phyloP scores from a whole-genome alignment of 1,140 invertebrate genomes.

The Aphaenogaster rudis region DNA sequence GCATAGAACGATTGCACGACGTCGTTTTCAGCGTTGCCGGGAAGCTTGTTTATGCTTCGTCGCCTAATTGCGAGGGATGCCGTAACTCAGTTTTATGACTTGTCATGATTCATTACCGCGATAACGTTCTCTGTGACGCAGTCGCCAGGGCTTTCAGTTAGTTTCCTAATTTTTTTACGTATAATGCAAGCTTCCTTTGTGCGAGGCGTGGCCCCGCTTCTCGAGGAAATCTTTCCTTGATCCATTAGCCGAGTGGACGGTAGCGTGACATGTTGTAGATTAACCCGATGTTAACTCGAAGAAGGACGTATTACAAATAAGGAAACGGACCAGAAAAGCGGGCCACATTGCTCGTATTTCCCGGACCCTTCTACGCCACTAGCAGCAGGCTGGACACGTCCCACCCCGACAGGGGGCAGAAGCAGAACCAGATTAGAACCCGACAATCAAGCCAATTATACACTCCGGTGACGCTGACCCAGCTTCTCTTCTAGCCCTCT shows the following conservation, averaged over 20 bases:
- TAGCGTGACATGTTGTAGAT: slow-evolving; percentile 56
- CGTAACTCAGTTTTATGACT: slow-evolving; percentile 63
- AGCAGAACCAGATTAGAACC: slow-evolving; percentile 85
- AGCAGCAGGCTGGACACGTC: slow-evolving; percentile 74
- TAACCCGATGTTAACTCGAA: slow-evolving; percentile 68
- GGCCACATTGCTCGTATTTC: slow-evolving; percentile 71
- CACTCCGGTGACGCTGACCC: slow-evolving; percentile 85
- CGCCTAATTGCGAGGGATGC: slow-evolving; percentile 67
- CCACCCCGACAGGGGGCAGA: slow-evolving; percentile 78
- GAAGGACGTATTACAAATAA: slow-evolving; percentile 76
- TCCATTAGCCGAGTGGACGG: slow-evolving; percentile 66
- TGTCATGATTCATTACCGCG: slow-evolving; percentile 59
- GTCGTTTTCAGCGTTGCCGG: slow-evolving; percentile 18
- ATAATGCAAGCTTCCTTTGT: slow-evolving; percentile 51
- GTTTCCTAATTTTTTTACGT: slow-evolving; percentile 51
- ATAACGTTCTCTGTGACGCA: slow-evolving; percentile 31
- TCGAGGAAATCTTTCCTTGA: slow-evolving; percentile 41
- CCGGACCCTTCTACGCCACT: slow-evolving; percentile 51
- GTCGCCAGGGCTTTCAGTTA: slow-evolving; percentile 10
- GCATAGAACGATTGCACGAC: slow-evolving; percentile 16
- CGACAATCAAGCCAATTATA: slow-evolving; percentile 87
- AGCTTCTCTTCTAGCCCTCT: slow-evolving; percentile 78
- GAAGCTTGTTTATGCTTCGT: slow-evolving; percentile 65
- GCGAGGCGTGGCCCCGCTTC: background rate
- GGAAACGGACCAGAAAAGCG: slow-evolving; percentile 71